Evolutionary conservation across 92 coral and sea anemone genomes (phyloP).

Genomic region (Palythoa grandiflora): DNA sequence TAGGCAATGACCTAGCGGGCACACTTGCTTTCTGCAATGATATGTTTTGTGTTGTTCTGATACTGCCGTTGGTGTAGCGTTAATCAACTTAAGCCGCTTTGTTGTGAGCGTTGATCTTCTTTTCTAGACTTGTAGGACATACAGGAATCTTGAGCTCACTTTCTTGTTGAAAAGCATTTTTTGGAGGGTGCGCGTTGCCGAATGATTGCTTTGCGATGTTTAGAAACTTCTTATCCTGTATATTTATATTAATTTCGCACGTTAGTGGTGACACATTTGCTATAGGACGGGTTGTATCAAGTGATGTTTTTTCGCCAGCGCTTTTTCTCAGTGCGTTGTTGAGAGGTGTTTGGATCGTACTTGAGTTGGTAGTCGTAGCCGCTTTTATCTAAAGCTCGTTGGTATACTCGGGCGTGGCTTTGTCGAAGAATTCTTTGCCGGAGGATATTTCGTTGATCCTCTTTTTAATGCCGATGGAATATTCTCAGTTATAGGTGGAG

Average conservation of each 20-base stretch:
- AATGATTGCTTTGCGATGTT: neutral
- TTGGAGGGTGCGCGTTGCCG: neutral
- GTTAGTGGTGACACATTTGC: neutral
- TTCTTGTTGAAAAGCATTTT: too few relatives aligned
- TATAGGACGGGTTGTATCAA: neutral
- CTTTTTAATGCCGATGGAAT: too few relatives aligned
- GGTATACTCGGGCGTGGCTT: neutral
- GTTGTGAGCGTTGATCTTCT: neutral
- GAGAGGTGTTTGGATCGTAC: slow-evolving; percentile 11
- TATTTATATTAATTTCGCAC: too few relatives aligned
- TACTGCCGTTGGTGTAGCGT: neutral
- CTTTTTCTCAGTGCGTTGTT: slow-evolving; percentile 3
- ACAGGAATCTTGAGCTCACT: too few relatives aligned
- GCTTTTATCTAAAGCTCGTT: slow-evolving; percentile 3
- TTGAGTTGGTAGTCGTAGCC: slow-evolving; percentile 5
- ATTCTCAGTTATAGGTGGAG: too few relatives aligned
- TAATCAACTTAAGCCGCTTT: too few relatives aligned
- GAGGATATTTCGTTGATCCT: too few relatives aligned
- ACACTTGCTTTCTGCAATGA: neutral
- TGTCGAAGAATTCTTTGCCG: too few relatives aligned
- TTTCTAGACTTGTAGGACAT: neutral
- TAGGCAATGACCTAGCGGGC: neutral
- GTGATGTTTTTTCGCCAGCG: neutral
- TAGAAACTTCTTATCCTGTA: too few relatives aligned
- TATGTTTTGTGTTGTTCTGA: neutral